Base-by-base conservation (phyloP, 2,888 invertebrate genomes). In the Orgyia antiqua region DNA sequence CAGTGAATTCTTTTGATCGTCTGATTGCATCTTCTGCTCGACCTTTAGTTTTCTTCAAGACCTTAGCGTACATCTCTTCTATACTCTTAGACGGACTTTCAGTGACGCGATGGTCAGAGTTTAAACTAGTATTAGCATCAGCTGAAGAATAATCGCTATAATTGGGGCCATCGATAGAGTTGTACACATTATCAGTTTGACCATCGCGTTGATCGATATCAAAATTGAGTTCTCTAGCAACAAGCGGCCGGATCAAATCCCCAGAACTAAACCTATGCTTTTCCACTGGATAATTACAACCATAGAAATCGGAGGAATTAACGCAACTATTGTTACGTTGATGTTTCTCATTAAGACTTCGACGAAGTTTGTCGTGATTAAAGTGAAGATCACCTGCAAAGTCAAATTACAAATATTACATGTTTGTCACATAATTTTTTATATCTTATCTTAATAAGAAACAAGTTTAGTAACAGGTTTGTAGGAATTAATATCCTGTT, bases 21-120 rank as follows among this genome's bases (percentile, higher is more conserved):
- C 76, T 45, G 6, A 53, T 42, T 7, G 63, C 31, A 42, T 84
- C 66, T 51, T 88, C 62, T 0, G 57, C 65, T 59, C 67, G 72
- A 23, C 50, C 80, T 76, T 91, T 92, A 39, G 88, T 82, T 66
- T 90, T 92, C 64, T 94, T 94, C 60, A 90, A 89, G 10, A 95
- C 95, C 83, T 95, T 96, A 1, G 95, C 95, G 68, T 96, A 96
- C 91, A 96, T 93, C 56, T 94, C 95, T 53, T 95, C 95, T n/a
- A 95, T 77, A 49, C 93, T 93, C 43, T 91, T 89, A 11, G 89
- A 87, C 1, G 90, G 90, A 58, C 90, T 90, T 25, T 83, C 89
- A 34, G 67, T 82, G 53, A 65, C 73, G 60, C 77, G 77, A 60
- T 68, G 74, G 49, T 74, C 84, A 28, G 67, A 68, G 33, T 57